Evolutionary conservation across 2,113 vertebrate genomes (phyloP), one percentile per base, ranked within the genome.

Genomic region (Neomonachus schauinslandi): DNA sequence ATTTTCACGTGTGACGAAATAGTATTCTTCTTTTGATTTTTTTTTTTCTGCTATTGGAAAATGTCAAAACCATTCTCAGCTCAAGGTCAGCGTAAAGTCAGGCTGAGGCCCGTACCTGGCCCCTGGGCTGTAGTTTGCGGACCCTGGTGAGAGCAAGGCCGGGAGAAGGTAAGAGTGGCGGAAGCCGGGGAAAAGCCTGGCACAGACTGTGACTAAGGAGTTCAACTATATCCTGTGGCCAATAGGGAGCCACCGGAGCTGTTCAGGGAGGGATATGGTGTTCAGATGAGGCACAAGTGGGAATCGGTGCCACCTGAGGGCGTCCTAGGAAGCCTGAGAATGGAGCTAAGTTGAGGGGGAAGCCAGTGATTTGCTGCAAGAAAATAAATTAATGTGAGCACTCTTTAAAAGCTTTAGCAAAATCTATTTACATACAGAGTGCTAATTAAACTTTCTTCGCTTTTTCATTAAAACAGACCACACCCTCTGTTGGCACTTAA

Each of bases 391-490:
- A 55, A 2, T 24, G 19, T 51, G 65, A 55, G 26, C 14, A 11
- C 10, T 61, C 63, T 74, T 67, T 77, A 49, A 82, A 92, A 28
- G 80, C 76, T n/a, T 95, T 55, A 84, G 84, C 42, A 53, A 83
- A 92, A 36, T 80, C 59, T 69, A 49, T 81, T 59, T 93, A 46
- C 19, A 65, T 49, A 55, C 33, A 72, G 33, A 49, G 63, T 82
- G 65, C 65, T 93, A 74, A 95, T 95, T 85, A 86, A 77, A 76
- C 36, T 33, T 46, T 59, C 65, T 36, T 59, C 46, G 39, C 63
- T 81, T 95, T 82, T 87, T 71, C 72, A 49, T 86, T 67, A 63
- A 88, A 95, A 95, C 46, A 91, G 72, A 67, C 90, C 79, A 86
- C 80, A 80, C 91, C 89, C 77, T 65, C 72, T 51, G 22, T n/a